phyloP scores from a whole-genome alignment of 2,113 vertebrate species.

The Brachionichthys hirsutus region DNA sequence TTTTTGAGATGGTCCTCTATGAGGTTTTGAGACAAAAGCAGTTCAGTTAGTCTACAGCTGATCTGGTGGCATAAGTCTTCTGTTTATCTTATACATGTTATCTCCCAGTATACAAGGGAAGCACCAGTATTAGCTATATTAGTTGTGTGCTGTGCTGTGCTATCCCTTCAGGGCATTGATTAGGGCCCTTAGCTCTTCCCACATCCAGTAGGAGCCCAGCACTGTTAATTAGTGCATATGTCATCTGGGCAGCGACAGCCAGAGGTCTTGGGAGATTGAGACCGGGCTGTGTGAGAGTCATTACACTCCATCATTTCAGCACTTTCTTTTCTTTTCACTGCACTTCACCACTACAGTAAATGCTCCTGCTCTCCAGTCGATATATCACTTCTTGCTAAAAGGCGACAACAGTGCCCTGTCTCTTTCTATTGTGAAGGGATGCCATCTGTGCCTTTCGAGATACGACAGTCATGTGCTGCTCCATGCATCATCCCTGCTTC shows the following conservation, averaged over 20 bases:
- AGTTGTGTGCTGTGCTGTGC: slow-evolving; percentile 41
- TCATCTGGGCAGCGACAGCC: slow-evolving; percentile 67
- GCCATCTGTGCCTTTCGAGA: slow-evolving; percentile 67
- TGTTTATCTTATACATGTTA: background rate
- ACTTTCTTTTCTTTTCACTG: slow-evolving; percentile 44
- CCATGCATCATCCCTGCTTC: slow-evolving; percentile 53
- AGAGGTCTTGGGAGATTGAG: slow-evolving; percentile 67
- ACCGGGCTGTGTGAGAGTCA: slow-evolving; percentile 58
- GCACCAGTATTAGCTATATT: slow-evolving; percentile 25
- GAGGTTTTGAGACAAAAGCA: background rate
- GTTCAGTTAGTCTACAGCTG: slow-evolving; percentile 17
- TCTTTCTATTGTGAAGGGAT: slow-evolving; percentile 52
- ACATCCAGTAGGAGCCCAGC: slow-evolving; percentile 42
- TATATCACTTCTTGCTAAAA: slow-evolving; percentile 64
- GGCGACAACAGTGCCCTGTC: slow-evolving; percentile 58
- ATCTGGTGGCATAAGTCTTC: background rate
- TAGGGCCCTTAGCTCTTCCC: slow-evolving; percentile 24
- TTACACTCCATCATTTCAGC: slow-evolving; percentile 67
- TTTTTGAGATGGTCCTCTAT: too few species aligned
- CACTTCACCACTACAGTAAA: slow-evolving; percentile 38
- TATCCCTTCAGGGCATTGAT: slow-evolving; percentile 36
- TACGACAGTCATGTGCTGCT: slow-evolving; percentile 41
- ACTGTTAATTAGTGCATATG: slow-evolving; percentile 71
- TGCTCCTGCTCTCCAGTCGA: slow-evolving; percentile 46
- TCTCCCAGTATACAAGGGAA: slow-evolving; percentile 24